Evolutionary conservation across 2,888 invertebrate species (phyloP).

Genomic region (Synergus laeviventris): DNA sequence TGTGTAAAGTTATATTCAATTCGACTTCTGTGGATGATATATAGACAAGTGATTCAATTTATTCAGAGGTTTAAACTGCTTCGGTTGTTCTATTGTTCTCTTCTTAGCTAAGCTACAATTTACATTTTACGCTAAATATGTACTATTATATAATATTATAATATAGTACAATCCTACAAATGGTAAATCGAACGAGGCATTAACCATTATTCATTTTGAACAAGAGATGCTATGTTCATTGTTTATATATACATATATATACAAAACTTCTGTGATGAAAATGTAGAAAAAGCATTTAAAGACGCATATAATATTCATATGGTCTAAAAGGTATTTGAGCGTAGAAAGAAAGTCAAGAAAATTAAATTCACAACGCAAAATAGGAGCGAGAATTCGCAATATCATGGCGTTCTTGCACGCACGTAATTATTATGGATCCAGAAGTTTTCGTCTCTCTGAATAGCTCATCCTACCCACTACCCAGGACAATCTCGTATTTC

Average conservation of each 20-base stretch:
- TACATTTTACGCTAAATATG: slow-evolving; percentile 8
- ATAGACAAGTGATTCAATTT: slow-evolving; percentile 25
- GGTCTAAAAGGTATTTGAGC: neutral
- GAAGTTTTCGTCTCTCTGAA: neutral
- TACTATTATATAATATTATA: no score
- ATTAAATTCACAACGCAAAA: neutral
- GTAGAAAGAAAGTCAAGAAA: neutral
- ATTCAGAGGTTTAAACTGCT: slow-evolving; percentile 22
- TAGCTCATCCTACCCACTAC: neutral
- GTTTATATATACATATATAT: no score
- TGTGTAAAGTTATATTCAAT: slow-evolving; percentile 19
- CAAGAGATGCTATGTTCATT: neutral
- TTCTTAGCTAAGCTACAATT: slow-evolving; percentile 16
- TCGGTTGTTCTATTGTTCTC: slow-evolving; percentile 33
- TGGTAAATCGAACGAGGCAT: slow-evolving; percentile 9
- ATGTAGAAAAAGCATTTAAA: neutral
- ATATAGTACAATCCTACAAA: neutral
- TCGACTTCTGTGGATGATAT: slow-evolving; percentile 3
- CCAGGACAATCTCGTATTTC: slow-evolving; percentile 10
- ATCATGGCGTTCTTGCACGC: neutral
- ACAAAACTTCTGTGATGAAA: no score
- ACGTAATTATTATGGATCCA: slow-evolving; percentile 9
- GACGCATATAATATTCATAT: neutral
- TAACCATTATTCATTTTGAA: neutral
- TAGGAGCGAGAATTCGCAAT: neutral